These are phyloP conservation scores for Lepus timidus DNA, from an alignment of 2,113 vertebrate genomes.

Conservation along the genomic window DNA sequence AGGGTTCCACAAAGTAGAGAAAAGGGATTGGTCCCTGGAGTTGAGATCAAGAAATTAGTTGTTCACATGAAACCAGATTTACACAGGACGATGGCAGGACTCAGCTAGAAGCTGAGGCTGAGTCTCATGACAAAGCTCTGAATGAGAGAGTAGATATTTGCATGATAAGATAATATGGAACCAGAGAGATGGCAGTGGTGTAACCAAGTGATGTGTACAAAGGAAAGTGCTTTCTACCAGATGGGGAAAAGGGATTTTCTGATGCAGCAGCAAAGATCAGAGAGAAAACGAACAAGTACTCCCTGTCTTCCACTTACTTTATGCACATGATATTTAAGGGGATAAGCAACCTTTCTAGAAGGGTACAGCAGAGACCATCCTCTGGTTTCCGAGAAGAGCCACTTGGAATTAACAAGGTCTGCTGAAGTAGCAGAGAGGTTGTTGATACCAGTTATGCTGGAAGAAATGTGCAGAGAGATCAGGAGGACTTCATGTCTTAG, in stretches of 20 bases:
- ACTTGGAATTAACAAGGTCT: neutral
- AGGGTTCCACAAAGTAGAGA: neutral
- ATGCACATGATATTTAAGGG: neutral
- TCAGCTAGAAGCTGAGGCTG: neutral
- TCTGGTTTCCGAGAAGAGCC: neutral
- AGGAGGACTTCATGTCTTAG: neutral
- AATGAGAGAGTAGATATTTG: neutral
- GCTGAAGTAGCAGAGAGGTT: neutral
- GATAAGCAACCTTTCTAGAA: neutral
- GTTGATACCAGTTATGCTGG: neutral
- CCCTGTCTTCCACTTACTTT: no score
- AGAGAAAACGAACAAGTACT: neutral
- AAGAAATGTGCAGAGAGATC: neutral
- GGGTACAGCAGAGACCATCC: neutral
- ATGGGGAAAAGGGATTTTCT: neutral
- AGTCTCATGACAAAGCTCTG: neutral
- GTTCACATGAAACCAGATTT: neutral
- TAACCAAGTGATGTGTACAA: neutral
- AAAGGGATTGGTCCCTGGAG: neutral
- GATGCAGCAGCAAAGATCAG: neutral
- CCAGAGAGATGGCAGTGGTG: neutral
- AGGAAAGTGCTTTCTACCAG: neutral
- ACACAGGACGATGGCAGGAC: neutral
- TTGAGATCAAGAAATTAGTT: neutral
- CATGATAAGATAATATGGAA: neutral